Evolutionary conservation across 64 coral and sea anemone genomes (phyloP), one percentile per base, ranked within the genome.

Genomic region (Pocillopora damicornis): DNA sequence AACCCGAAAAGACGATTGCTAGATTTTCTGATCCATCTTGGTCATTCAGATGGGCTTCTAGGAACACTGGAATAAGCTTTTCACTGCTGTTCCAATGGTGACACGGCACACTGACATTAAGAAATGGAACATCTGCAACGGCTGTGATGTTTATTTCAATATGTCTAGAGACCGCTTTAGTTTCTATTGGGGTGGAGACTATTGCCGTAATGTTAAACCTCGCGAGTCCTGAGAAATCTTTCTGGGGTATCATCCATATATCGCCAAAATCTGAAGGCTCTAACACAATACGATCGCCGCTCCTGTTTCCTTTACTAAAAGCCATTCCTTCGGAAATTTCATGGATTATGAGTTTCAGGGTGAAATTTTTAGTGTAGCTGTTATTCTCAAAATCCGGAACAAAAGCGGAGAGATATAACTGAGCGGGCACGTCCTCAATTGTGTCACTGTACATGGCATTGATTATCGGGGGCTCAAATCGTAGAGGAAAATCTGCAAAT

Each of bases 11-110:
- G 37, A 13, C 37, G 6, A 86, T 35, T 14, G 82, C 66, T 15
- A 91, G 23, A 67, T 66, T 91, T 25, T 91, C 90, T 1, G 90
- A 91, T 35, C 90, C 82, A 73, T 91, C 90, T 15, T 1, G 9
- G 15, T 91, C 90, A 58, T 15, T 79, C 38, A 71, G 34, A 8
- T 51, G 51, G 30, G 60, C 72, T 36, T 73, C 56, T 59, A 91
- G 26, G 63, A 63, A 36, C 20, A 91, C 81, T 12, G 90, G 90
- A 36, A 91, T 91, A 18, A 63, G 72, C 79, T 64, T 83, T 18
- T 76, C 9, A 9, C 81, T 91, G 42, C 77, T 60, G 51, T 86
- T 86, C 63, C 74, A 79, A 36, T 83, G 80, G 23, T 83, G 51
- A 69, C 90, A 91, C 13, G 82, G 61, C 42, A 86, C 82, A 13